Conservation (phyloP, 2,113 vertebrate species). For the Amphilophus citrinellus region DNA sequence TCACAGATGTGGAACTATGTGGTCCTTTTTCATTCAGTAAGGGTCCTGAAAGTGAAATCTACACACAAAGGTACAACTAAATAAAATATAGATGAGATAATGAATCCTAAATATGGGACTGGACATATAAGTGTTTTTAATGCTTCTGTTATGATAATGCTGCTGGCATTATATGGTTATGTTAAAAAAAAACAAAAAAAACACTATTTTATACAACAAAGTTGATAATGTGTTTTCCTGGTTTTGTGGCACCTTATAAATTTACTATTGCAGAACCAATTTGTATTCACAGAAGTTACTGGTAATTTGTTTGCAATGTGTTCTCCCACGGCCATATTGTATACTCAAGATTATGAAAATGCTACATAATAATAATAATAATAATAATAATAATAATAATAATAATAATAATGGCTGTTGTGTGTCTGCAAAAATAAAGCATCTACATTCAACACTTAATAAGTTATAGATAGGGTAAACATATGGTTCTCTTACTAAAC, state of each 20-base stretch:
- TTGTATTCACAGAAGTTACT: neutral
- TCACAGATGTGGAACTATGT: neutral
- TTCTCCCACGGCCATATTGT: neutral
- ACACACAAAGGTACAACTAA: neutral
- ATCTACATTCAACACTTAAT: neutral
- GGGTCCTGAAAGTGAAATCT: neutral
- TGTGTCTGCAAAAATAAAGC: neutral
- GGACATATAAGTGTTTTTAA: neutral
- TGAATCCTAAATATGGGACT: neutral
- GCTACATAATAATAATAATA: neutral
- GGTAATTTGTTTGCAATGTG: neutral
- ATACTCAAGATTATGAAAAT: neutral
- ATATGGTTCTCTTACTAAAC: neutral
- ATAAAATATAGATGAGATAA: neutral
- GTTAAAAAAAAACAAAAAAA: neutral
- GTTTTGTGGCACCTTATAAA: neutral
- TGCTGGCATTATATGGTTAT: neutral
- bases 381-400: fast-evolving
- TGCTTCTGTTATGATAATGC: neutral
- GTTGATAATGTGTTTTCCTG: neutral
- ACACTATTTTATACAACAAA: neutral
- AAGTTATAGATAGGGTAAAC: neutral
- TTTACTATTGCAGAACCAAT: too few species aligned
- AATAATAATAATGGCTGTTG: neutral
- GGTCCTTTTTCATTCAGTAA: neutral